Percentiles rank a stretch among this genome's conserved stretches.
Evolutionary conservation across 1,140 invertebrate genomes (phyloP).

Genomic region (Euglossa dilemma): DNA sequence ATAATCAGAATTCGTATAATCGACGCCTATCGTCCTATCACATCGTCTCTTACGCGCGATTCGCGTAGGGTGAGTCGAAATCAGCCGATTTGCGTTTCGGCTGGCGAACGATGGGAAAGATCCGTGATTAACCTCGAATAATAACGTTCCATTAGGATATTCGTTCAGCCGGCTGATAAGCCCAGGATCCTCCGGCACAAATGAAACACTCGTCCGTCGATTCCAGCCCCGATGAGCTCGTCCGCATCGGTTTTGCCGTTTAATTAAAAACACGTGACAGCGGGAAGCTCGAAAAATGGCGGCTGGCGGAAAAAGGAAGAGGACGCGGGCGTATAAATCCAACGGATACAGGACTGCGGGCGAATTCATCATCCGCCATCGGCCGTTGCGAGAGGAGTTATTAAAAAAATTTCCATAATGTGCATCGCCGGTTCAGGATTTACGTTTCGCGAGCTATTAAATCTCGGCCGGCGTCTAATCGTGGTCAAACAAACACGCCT

Average conservation of each 20-base stretch:
- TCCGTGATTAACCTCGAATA: neutral
- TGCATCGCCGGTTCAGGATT: neutral
- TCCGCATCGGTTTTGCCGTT: neutral
- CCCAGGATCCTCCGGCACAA: neutral
- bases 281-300: neutral
- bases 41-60: too few relatives aligned
- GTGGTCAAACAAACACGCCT: neutral
- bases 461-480: neutral
- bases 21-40: too few relatives aligned
- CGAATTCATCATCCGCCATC: conserved; percentile 9
- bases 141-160: neutral
- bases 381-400: neutral
- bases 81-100: too few relatives aligned
- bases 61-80: too few relatives aligned
- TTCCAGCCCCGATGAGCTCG: neutral
- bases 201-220: neutral
- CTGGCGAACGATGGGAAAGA: too few relatives aligned
- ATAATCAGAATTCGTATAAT: too few relatives aligned
- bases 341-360: neutral
- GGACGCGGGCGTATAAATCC: neutral
- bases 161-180: neutral
- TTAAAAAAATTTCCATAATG: conserved; percentile 42
- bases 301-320: too few relatives aligned
- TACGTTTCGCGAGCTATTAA: conserved; percentile 20
- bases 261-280: conserved; percentile 16